Evolutionary conservation across 2,888 invertebrate genomes (phyloP).

Genomic region (Bedellia somnulentella): DNA sequence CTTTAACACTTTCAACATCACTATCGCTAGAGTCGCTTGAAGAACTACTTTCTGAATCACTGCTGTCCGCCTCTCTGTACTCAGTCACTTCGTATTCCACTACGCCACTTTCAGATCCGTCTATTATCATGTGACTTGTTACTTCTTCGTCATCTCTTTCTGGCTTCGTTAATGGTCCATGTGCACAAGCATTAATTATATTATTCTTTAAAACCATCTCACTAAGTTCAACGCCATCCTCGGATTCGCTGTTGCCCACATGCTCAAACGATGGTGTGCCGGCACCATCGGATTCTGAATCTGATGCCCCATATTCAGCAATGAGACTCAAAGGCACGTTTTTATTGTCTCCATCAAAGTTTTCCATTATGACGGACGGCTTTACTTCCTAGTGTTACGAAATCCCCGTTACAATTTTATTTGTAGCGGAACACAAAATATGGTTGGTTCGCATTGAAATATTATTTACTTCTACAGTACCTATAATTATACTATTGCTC

Average conservation of each 20-base stretch:
- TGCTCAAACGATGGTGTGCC: conserved; percentile 27
- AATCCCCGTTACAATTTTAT: too few species aligned
- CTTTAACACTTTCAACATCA: conserved; percentile 46
- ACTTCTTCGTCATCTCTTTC: conserved; percentile 25
- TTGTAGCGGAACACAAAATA: too few species aligned
- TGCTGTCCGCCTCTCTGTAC: conserved; percentile 37
- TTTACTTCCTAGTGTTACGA: conserved; percentile 3
- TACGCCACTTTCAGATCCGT: conserved; percentile 38
- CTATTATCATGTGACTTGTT: conserved; percentile 46
- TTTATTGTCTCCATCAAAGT: conserved; percentile 42
- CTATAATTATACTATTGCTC: too few species aligned
- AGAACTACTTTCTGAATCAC: conserved; percentile 32
- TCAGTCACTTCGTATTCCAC: conserved; percentile 48
- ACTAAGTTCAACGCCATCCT: conserved; percentile 33
- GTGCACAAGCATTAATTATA: conserved; percentile 52
- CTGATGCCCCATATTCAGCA: conserved; percentile 45
- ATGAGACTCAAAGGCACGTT: conserved; percentile 50
- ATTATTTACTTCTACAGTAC: too few species aligned
- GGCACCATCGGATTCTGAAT: conserved; percentile 45
- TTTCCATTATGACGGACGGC: conserved; percentile 33
- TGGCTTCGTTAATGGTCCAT: conserved; percentile 36
- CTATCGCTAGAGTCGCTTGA: conserved; percentile 40
- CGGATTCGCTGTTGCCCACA: conserved; percentile 34
- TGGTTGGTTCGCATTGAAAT: too few species aligned
- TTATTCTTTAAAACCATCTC: conserved; percentile 55